phyloP scores from a whole-genome alignment of 1,140 invertebrate species.

The Bathynomus jamesi region DNA sequence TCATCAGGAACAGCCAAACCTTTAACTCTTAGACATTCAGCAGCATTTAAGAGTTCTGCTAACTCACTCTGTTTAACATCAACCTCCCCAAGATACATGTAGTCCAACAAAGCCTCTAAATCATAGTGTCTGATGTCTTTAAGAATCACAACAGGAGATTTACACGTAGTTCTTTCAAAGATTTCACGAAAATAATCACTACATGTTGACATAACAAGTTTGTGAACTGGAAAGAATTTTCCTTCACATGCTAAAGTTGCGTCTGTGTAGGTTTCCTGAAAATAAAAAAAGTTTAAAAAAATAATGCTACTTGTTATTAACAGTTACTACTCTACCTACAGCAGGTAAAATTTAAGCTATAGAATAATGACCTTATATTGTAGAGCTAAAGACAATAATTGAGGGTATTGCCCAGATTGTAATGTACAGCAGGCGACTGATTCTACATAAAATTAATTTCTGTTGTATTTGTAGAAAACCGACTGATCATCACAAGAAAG shows the following conservation, averaged over 20 bases:
- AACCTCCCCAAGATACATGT: slow-evolving; percentile 88
- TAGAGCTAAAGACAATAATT: too few species aligned
- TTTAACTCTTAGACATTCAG: slow-evolving; percentile 83
- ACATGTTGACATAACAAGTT: slow-evolving; percentile 6
- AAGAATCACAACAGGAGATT: slow-evolving; percentile 43
- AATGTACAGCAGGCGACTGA: too few species aligned
- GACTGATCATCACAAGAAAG: too few species aligned
- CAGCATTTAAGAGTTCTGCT: slow-evolving; percentile 73
- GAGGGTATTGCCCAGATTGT: too few species aligned
- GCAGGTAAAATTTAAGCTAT: too few species aligned
- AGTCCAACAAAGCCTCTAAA: slow-evolving; percentile 42
- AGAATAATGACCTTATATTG: too few species aligned
- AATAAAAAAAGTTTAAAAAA: not conserved
- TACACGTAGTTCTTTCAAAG: slow-evolving; percentile 8
- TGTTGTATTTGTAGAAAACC: too few species aligned
- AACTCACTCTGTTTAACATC: slow-evolving; percentile 86
- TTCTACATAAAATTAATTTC: too few species aligned
- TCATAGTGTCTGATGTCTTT: slow-evolving; percentile 43
- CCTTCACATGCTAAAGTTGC: slow-evolving; percentile 7
- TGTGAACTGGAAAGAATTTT: slow-evolving; percentile 10
- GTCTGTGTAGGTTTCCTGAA: slow-evolving; percentile 7
- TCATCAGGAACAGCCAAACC: slow-evolving; percentile 58
- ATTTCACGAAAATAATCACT: slow-evolving; percentile 11
- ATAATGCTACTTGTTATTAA: not conserved
- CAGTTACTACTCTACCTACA: too few species aligned